A percentile compares a stretch with the other conserved stretches of the same genome.
Evolutionary conservation across 2,113 vertebrate genomes (phyloP).

Genomic region (Meles meles): DNA sequence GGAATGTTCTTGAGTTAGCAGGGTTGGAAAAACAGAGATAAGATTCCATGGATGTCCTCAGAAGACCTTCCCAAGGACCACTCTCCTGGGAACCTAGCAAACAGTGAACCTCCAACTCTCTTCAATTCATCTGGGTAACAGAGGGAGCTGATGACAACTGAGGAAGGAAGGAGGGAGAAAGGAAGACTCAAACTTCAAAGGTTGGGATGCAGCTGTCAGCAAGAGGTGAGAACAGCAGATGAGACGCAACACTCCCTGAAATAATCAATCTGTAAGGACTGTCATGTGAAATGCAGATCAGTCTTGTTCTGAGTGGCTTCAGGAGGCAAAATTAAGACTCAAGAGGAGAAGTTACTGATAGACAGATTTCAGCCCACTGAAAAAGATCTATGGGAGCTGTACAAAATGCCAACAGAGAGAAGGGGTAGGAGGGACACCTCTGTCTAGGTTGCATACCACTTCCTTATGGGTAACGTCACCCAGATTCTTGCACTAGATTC

Average conservation of each 20-base stretch:
- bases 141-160: slow-evolving; percentile 2
- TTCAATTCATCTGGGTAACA: neutral
- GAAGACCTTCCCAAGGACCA: neutral
- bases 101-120: neutral
- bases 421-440: neutral
- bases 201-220: slow-evolving; percentile 50
- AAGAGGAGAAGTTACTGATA: neutral
- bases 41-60: neutral
- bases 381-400: neutral
- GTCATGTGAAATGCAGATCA: neutral
- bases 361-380: neutral
- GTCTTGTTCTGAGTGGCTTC: neutral
- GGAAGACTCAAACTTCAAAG: slow-evolving; percentile 28
- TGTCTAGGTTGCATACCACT: neutral
- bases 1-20: neutral
- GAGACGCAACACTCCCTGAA: slow-evolving; percentile 20
- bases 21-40: neutral
- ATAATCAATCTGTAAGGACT: neutral
- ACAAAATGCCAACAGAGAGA: neutral
- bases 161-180: slow-evolving; percentile 25
- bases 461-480: neutral
- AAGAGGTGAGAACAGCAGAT: slow-evolving; percentile 50
- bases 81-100: neutral
- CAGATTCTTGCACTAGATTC: neutral
- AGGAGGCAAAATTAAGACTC: slow-evolving; percentile 14